Percentiles rank a stretch among this genome's conserved stretches.
Conservation (phyloP, 2,797 vertebrate genomes). For the Galaxias olidus region DNA sequence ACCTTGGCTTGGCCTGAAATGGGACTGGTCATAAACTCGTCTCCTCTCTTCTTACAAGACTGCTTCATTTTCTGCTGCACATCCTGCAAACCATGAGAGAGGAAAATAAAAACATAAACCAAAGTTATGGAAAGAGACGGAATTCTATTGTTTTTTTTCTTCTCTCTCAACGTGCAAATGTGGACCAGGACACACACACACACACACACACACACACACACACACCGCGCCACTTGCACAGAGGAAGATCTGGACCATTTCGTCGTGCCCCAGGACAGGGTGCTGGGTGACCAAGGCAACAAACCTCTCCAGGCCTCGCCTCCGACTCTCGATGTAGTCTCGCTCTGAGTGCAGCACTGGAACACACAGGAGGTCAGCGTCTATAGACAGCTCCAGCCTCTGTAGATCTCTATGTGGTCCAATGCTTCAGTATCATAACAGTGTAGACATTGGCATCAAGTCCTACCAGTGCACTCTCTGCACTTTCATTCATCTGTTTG, state of each 20-base stretch:
- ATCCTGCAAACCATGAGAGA: slow-evolving; percentile 60
- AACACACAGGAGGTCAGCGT: not conserved
- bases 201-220: slow-evolving; percentile 21
- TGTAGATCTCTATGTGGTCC: too few species aligned
- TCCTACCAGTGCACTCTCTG: too few species aligned
- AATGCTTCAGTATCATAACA: too few species aligned
- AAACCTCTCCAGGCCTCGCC: slow-evolving; percentile 78
- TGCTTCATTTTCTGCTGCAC: slow-evolving; percentile 80
- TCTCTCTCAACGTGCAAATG: not conserved
- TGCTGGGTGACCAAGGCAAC: slow-evolving; percentile 81
- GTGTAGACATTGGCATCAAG: too few species aligned
- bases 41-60: slow-evolving; percentile 73
- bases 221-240: slow-evolving; percentile 80
- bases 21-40: slow-evolving; percentile 78
- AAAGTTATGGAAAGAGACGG: too few species aligned
- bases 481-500: too few species aligned
- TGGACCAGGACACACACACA: not conserved
- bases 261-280: slow-evolving; percentile 78
- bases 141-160: too few species aligned
- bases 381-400: too few species aligned
- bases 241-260: slow-evolving; percentile 75
- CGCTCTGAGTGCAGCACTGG: slow-evolving; percentile 53
- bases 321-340: slow-evolving; percentile 78
- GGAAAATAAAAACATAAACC: not conserved
- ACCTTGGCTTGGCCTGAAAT: slow-evolving; percentile 81